Percentiles rank a stretch among this genome's conserved stretches.
Evolutionary conservation across 2,888 invertebrate species (phyloP).

Genomic region (Erebia palarica): DNA sequence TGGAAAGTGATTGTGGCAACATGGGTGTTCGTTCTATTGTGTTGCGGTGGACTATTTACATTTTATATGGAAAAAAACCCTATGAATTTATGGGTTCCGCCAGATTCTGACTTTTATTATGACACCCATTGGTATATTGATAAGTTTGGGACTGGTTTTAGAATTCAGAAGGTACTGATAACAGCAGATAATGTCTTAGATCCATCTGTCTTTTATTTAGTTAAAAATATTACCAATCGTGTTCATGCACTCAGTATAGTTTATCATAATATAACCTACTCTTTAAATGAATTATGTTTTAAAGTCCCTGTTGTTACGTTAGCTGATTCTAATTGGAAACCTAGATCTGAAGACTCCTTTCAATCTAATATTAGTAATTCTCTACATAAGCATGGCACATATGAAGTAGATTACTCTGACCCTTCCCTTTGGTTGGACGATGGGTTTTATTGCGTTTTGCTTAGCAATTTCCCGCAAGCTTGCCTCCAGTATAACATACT

Average conservation of each 20-base stretch:
- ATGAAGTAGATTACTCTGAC: conserved; percentile 73
- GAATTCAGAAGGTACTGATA: conserved; percentile 84
- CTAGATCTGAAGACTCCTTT: conserved; percentile 51
- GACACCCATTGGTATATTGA: conserved; percentile 88
- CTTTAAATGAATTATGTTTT: conserved; percentile 67
- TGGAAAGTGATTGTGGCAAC: conserved; percentile 82
- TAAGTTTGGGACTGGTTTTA: conserved; percentile 84
- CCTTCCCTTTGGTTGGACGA: conserved; percentile 81
- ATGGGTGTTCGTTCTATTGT: conserved; percentile 80
- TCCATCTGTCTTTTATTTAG: conserved; percentile 79
- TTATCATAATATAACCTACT: conserved; percentile 52
- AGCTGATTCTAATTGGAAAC: conserved; percentile 52
- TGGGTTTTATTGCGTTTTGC: conserved; percentile 84
- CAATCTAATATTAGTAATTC: conserved; percentile 41
- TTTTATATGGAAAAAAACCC: conserved; percentile 90
- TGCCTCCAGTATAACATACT: conserved; percentile 86
- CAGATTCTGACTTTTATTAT: conserved; percentile 85
- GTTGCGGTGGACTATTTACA: conserved; percentile 83
- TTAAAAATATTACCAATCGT: conserved; percentile 78
- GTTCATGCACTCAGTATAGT: conserved; percentile 66
- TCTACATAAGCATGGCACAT: conserved; percentile 39
- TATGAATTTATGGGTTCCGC: conserved; percentile 89
- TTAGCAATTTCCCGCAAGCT: conserved; percentile 82
- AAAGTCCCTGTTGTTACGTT: conserved; percentile 74
- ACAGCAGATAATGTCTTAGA: conserved; percentile 86